These are phyloP conservation scores for Trissonchulus sp. DNA, from an alignment of 2,888 invertebrate species.

Conservation along the genomic window DNA sequence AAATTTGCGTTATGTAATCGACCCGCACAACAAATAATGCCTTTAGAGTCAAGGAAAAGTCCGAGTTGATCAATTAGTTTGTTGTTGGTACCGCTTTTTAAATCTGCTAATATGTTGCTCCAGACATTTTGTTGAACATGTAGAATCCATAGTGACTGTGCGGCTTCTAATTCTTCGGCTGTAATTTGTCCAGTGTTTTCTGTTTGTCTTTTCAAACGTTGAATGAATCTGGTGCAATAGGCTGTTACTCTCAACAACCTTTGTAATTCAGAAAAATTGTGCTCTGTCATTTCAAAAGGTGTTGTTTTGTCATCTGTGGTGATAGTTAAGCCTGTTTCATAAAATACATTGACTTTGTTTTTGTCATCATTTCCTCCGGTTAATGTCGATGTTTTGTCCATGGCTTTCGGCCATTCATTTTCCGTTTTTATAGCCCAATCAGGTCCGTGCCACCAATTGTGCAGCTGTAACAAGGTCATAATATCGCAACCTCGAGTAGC, in stretches of 20 bases:
- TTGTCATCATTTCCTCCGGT: conserved; percentile 6
- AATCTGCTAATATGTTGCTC: neutral
- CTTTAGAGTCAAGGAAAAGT: neutral
- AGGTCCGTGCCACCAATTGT: conserved; percentile 43
- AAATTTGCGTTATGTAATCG: conserved; percentile 16
- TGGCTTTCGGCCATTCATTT: neutral
- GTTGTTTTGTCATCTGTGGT: neutral
- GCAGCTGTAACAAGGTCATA: conserved; percentile 25
- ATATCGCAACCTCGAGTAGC: conserved; percentile 38
- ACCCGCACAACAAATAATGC: conserved; percentile 15
- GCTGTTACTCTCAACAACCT: conserved; percentile 10
- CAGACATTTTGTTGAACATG: neutral
- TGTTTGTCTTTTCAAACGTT: neutral
- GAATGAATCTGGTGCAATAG: conserved; percentile 10
- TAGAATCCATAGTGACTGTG: conserved; percentile 17
- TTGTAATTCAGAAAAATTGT: neutral
- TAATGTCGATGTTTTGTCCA: too few relatives aligned
- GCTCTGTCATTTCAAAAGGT: neutral
- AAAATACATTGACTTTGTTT: neutral
- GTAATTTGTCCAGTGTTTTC: neutral
- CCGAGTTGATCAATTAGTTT: conserved; percentile 16
- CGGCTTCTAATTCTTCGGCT: conserved; percentile 12
- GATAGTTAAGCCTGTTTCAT: too few relatives aligned
- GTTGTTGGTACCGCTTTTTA: conserved; percentile 25
- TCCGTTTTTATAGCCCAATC: conserved; percentile 32